Percentiles rank a stretch among this genome's conserved stretches.
These are phyloP conservation scores for Perizoma affinitatum DNA, from an alignment of 2,888 invertebrate genomes.

Conservation along the genomic window DNA sequence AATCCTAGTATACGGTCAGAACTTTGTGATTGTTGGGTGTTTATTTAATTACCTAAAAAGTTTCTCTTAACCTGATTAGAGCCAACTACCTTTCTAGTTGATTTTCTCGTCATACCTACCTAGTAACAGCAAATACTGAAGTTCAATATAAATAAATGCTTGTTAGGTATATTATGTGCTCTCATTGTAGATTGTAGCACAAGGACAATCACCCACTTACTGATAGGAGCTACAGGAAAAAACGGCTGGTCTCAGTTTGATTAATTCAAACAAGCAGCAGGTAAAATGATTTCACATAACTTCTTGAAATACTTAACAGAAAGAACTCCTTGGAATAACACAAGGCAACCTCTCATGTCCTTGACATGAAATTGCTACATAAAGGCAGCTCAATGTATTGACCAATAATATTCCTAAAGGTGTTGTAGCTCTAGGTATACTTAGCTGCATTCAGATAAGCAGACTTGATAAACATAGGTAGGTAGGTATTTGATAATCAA, in stretches of 20 bases:
- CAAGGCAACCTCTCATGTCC: slow-evolving; percentile 61
- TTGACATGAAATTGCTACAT: slow-evolving; percentile 62
- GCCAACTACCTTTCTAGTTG: too few species aligned
- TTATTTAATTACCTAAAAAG: too few species aligned
- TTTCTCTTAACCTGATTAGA: too few species aligned
- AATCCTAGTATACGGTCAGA: too few species aligned
- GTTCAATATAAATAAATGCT: slow-evolving; percentile 2
- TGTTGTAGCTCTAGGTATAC: slow-evolving; percentile 16
- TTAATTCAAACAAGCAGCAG: slow-evolving; percentile 31
- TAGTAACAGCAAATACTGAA: too few species aligned
- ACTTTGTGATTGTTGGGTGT: too few species aligned
- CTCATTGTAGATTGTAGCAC: slow-evolving; percentile 14
- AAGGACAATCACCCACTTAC: slow-evolving; percentile 24
- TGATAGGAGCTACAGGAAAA: slow-evolving; percentile 37
- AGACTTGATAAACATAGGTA: slow-evolving; percentile 31
- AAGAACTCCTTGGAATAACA: too few species aligned
- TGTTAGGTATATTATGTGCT: background rate
- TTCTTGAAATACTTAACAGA: slow-evolving; percentile 37
- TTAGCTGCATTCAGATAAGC: slow-evolving; percentile 26
- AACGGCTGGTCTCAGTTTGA: slow-evolving; percentile 3
- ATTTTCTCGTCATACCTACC: too few species aligned
- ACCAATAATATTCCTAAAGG: slow-evolving; percentile 35
- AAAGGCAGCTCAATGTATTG: slow-evolving; percentile 38
- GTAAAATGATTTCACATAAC: slow-evolving; percentile 39
- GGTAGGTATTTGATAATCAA: slow-evolving; percentile 29